Base-by-base conservation (phyloP, 2,797 vertebrate genomes). In the Chelon labrosus region DNA sequence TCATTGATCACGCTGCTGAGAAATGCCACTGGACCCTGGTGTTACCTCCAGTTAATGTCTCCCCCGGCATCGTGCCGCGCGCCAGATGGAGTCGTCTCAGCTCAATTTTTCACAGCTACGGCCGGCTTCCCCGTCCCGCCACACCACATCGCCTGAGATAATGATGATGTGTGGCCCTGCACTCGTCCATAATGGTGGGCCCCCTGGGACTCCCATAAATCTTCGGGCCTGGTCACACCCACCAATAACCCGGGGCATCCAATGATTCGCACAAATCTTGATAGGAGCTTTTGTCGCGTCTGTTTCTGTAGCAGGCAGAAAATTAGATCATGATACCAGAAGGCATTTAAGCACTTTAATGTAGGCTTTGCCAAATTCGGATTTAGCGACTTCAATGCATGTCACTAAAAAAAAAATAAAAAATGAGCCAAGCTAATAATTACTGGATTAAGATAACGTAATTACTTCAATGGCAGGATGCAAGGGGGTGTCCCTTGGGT, bases 1-100 rank as follows among this genome's bases (percentile, higher is more conserved):
- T 89, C 89, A 92, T 92, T 91, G 91, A 93, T 94, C 92, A 92
- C 56, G 53, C 69, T 79, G 79, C 73, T 77, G 76, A 86, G 75
- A 88, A 80, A 84, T 78, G 77, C 77, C 87, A 85, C 56, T 80
- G 83, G 77, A 83, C 76, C 81, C 78, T 60, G 70, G 82, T 66
- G 79, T 84, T 72, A 73, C 70, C 69, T 88, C 76, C 70, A 38
- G 41, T 82, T 88, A 93, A 93, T 86, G 90, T 85, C 62, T 92
- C 92, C 90, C 87, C 63, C 10, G 84, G 72, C 85, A 66, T 83
- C 39, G 2, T 52, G 37, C 80, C 83, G 75, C 49, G 38, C 49
- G 80, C 86, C 92, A 94, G 92, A 94, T 93, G 93, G 91, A 85
- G 77, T 82, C 51, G 44, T 77, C 66, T 78, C 65, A 31, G 84